A percentile compares a stretch with the other conserved stretches of the same genome.
Conservation (phyloP, 1,140 invertebrate genomes). For the Meloidogyne exigua region DNA sequence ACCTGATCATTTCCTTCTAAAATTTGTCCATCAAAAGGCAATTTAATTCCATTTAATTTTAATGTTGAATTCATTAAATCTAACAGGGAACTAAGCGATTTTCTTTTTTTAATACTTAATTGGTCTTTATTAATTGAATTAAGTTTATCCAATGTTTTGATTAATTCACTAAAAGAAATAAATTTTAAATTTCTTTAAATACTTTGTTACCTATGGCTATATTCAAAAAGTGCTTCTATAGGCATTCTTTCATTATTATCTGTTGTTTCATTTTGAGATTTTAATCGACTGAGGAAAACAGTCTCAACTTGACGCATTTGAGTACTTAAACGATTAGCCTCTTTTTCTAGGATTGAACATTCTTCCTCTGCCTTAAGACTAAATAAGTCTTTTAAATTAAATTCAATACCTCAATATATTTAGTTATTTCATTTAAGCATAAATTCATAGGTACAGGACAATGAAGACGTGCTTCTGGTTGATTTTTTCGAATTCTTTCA, state of each 20-base stretch:
- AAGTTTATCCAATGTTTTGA: conserved; percentile 39
- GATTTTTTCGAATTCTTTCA: conserved; percentile 31
- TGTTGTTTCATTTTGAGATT: conserved; percentile 41
- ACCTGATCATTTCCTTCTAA: conserved; percentile 48
- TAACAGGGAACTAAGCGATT: conserved; percentile 30
- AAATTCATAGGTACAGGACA: conserved; percentile 50
- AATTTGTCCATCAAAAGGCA: conserved; percentile 52
- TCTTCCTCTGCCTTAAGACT: conserved; percentile 36
- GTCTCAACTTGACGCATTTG: conserved; percentile 52
- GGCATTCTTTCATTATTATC: conserved; percentile 1
- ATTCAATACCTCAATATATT: conserved; percentile 47
- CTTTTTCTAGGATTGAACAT: conserved; percentile 11
- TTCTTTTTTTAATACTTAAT: conserved; percentile 15
- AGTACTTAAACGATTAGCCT: conserved; percentile 39
- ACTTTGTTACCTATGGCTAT: neutral
- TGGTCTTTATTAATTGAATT: conserved; percentile 13
- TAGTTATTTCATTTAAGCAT: conserved; percentile 41
- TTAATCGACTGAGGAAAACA: conserved; percentile 39
- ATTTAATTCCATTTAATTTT: conserved; percentile 32
- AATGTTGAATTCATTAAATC: conserved; percentile 45
- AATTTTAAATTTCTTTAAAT: neutral
- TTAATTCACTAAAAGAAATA: conserved; percentile 33
- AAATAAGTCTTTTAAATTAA: no score
- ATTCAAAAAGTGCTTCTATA: neutral
- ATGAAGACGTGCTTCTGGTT: conserved; percentile 45